A percentile compares a stretch with the other conserved stretches of the same genome.
Evolutionary conservation across 2,888 invertebrate species (phyloP).

Genomic region (Leptopterna dolabrata): DNA sequence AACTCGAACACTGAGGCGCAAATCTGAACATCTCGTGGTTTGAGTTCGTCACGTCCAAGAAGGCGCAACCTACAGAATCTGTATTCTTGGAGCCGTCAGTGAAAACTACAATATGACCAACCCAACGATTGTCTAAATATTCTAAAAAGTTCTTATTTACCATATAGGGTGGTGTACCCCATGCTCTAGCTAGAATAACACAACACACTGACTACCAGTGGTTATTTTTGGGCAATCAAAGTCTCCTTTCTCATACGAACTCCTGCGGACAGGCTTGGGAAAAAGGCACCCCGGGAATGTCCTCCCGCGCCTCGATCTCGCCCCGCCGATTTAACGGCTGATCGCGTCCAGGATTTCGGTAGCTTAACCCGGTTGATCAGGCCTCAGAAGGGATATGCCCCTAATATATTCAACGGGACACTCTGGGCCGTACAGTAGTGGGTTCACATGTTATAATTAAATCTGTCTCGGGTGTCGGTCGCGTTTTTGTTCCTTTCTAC

Average conservation of each 20-base stretch:
- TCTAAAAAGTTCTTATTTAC: no score
- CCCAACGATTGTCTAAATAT: no score
- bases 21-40: neutral
- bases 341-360: slow-evolving; percentile 52
- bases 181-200: neutral
- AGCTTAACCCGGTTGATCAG: slow-evolving; percentile 5
- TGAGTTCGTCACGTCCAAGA: no score
- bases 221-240: neutral
- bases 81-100: neutral
- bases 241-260: neutral
- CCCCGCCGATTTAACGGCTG: slow-evolving; percentile 53
- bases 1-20: no score
- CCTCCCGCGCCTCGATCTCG: neutral
- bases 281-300: slow-evolving; percentile 23
- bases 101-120: no score
- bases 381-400: slow-evolving; percentile 34
- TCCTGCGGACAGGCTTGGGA: neutral
- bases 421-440: slow-evolving; percentile 57
- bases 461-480: slow-evolving; percentile 56
- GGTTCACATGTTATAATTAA: slow-evolving; percentile 57
- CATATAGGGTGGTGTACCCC: no score
- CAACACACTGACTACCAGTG: neutral
- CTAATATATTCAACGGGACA: slow-evolving; percentile 55
- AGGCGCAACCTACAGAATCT: no score
- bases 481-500: slow-evolving; percentile 52